A percentile compares a stretch with the other conserved stretches of the same genome.
Evolutionary conservation across 2,888 invertebrate species (phyloP).

Genomic region (Himalopsyche japonica): DNA sequence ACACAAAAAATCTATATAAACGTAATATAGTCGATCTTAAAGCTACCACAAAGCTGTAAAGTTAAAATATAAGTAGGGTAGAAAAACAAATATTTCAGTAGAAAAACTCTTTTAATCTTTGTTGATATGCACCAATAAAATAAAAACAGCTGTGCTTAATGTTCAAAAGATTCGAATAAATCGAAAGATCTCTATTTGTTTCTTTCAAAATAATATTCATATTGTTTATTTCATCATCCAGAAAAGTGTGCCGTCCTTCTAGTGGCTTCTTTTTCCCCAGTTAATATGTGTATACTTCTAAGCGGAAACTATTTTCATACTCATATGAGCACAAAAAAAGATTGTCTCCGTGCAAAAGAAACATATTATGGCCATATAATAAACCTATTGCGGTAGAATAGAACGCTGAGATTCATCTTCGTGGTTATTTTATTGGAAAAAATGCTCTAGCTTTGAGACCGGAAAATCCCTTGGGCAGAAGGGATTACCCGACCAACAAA

Average conservation of each 20-base stretch:
- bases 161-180: not conserved
- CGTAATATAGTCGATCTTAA: no score
- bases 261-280: not conserved
- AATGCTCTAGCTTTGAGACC: not conserved
- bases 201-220: no score
- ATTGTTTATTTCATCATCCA: no score
- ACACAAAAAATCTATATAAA: no score
- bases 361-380: not conserved
- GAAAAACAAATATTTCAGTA: no score
- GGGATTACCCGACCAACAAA: not conserved
- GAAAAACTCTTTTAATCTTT: no score
- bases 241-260: no score
- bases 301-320: not conserved
- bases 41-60: no score
- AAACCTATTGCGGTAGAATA: not conserved
- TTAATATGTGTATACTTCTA: not conserved
- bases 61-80: no score
- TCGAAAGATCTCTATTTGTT: no score
- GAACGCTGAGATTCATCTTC: not conserved
- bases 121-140: no score
- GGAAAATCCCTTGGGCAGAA: not conserved
- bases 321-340: not conserved
- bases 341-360: not conserved
- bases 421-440: not conserved
- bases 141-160: no score